Percentiles rank a stretch among this genome's conserved stretches.
Conservation (phyloP, 2,797 vertebrate genomes). For the Lemur catta region DNA sequence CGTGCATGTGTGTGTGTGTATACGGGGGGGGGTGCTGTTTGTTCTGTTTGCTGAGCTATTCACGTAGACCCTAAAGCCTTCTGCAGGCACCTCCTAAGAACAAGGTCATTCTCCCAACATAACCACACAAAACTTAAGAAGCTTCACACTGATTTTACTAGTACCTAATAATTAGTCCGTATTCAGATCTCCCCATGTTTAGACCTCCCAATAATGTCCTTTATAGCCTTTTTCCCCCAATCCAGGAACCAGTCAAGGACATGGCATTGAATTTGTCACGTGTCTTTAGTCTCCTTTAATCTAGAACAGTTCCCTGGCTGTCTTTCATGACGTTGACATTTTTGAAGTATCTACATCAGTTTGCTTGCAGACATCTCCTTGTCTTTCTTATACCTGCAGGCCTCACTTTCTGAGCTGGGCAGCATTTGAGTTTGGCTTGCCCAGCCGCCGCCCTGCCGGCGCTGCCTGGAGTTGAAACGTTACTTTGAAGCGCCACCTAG, state of each 20-base stretch:
- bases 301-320: neutral
- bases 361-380: neutral
- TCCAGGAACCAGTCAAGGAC: neutral
- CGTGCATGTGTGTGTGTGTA: too few relatives aligned
- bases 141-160: neutral
- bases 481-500: conserved; percentile 16
- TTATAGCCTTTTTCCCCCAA: neutral
- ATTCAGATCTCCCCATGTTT: neutral
- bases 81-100: neutral
- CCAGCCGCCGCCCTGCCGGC: accelerated
- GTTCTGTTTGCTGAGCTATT: neutral
- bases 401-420: neutral
- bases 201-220: neutral
- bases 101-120: neutral
- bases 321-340: neutral
- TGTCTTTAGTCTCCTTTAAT: neutral
- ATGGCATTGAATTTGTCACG: neutral
- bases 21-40: neutral
- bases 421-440: too few relatives aligned
- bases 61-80: neutral
- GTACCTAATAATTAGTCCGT: neutral
- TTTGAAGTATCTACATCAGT: neutral
- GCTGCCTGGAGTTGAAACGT: neutral
- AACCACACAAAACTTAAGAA: neutral
- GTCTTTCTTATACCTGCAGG: neutral